phyloP scores from a whole-genome alignment of 2,113 vertebrate genomes.

The Sebastes schlegelii region DNA sequence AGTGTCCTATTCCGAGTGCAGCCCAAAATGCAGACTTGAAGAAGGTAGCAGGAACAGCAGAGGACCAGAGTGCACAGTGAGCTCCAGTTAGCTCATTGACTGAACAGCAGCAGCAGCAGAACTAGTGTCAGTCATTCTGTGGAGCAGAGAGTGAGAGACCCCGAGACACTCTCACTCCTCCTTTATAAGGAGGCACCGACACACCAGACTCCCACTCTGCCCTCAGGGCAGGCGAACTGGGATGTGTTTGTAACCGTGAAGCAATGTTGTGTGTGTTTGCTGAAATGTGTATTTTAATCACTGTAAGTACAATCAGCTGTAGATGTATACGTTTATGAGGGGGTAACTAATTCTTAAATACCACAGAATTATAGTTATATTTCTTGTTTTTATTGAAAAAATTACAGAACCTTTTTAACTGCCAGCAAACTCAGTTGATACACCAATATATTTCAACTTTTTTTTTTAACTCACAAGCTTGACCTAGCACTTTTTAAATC shows the following conservation, averaged over 20 bases:
- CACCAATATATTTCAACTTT: not conserved
- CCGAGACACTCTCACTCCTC: constrained; percentile 65
- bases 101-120: constrained; percentile 33
- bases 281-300: no score
- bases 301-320: no score
- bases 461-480: no score
- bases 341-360: not conserved
- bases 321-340: not conserved
- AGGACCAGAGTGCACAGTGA: not conserved
- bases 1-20: constrained; percentile 14
- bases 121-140: constrained; percentile 55
- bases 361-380: not conserved
- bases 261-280: constrained; percentile 9
- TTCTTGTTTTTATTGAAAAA: not conserved
- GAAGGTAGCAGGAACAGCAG: constrained; percentile 18
- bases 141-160: constrained; percentile 55
- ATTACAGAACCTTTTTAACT: not conserved
- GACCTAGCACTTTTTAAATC: not conserved
- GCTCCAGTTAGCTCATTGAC: constrained; percentile 55
- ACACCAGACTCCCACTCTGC: constrained; percentile 52
- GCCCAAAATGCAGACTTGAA: constrained; percentile 15
- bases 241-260: constrained; percentile 32
- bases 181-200: constrained; percentile 83
- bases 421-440: not conserved
- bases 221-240: constrained; percentile 58